Evolutionary conservation across 37 sponge, comb jelly and placozoan species (phyloP), one percentile per base, ranked within the genome.

Genomic region (Beroe ovata): DNA sequence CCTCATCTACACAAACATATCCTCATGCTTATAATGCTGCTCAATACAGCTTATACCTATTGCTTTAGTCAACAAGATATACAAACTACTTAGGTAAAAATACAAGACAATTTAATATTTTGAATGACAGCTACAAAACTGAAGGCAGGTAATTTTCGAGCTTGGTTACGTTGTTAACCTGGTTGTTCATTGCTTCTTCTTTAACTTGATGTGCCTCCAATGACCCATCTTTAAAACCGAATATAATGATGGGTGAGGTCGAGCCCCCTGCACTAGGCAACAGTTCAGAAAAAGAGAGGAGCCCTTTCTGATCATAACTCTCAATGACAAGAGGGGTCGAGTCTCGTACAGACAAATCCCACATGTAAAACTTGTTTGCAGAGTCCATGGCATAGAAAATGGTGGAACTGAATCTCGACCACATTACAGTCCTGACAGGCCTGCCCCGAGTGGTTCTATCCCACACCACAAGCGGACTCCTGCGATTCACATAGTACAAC

Each of bases 41-140:
- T n/a, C n/a, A n/a, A n/a, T n/a, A n/a, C n/a, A n/a, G n/a, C n/a
- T n/a, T n/a, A n/a, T n/a, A n/a, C n/a, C n/a, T n/a, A n/a, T n/a
- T n/a, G n/a, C n/a, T n/a, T n/a, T n/a, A n/a, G n/a, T n/a, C n/a
- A n/a, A n/a, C n/a, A n/a, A n/a, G n/a, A n/a, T n/a, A n/a, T n/a
- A n/a, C n/a, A n/a, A n/a, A n/a, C n/a, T n/a, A n/a, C n/a, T n/a
- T n/a, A n/a, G n/a, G n/a, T n/a, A n/a, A n/a, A n/a, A n/a, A n/a
- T n/a, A n/a, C n/a, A n/a, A n/a, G n/a, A n/a, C n/a, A n/a, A n/a
- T n/a, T n/a, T n/a, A n/a, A n/a, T n/a, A n/a, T n/a, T n/a, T n/a
- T n/a, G n/a, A n/a, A n/a, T n/a, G n/a, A n/a, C n/a, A n/a, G 23
- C 84, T 77, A 77, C 84, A 77, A 77, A 39, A 77, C 84, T 35